phyloP scores from a whole-genome alignment of 2,113 vertebrate genomes.

The Oenanthe melanoleuca region DNA sequence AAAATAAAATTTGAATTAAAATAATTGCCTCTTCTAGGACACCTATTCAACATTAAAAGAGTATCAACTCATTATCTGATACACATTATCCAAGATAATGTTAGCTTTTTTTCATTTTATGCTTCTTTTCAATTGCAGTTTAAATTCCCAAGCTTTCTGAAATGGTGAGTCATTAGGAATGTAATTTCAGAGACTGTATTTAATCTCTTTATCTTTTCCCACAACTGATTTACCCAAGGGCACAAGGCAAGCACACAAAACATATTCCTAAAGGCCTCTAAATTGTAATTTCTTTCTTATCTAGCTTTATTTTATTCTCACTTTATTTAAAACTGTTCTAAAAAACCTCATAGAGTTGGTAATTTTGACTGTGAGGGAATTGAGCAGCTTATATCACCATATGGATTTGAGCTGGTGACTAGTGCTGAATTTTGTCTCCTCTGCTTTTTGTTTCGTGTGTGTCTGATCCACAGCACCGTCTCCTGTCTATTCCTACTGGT shows the following conservation, averaged over 20 bases:
- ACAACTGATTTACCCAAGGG: constrained; percentile 55
- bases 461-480: neutral
- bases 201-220: constrained; percentile 65
- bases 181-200: constrained; percentile 43
- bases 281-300: neutral
- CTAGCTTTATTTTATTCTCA: constrained; percentile 10
- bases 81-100: neutral
- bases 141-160: constrained; percentile 48
- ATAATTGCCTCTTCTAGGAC: neutral
- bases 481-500: neutral
- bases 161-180: constrained; percentile 56
- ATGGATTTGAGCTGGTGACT: neutral
- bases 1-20: constrained; percentile 10
- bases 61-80: constrained; percentile 14
- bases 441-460: neutral
- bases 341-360: neutral
- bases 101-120: constrained; percentile 13
- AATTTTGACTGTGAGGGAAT: neutral
- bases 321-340: constrained; percentile 30
- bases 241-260: neutral
- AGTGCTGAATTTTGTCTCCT: neutral
- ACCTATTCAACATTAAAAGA: constrained; percentile 16
- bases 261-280: neutral
- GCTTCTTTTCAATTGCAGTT: constrained; percentile 9
- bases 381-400: neutral